Percentiles rank a stretch among this genome's conserved stretches.
Evolutionary conservation across 1,140 invertebrate species (phyloP).

Genomic region (Anoplophora glabripennis): DNA sequence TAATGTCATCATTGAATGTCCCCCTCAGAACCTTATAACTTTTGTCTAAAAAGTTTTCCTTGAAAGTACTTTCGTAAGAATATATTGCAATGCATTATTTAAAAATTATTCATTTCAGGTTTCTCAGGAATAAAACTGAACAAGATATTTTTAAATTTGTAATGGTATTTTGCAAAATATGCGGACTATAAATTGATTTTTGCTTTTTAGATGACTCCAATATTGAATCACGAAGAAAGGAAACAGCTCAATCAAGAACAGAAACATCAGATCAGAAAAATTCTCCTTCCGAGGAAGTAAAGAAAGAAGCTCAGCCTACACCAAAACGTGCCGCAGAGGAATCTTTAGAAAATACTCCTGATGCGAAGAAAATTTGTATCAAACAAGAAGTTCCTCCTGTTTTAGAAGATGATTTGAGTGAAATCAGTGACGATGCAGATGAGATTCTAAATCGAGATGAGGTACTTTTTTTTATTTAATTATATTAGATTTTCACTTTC

Average conservation of each 20-base stretch:
- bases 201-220: conserved; percentile 28
- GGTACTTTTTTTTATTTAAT: conserved; percentile 48
- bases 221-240: conserved; percentile 28
- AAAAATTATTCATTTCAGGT: too few species aligned
- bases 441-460: conserved; percentile 79
- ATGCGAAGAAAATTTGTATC: conserved; percentile 52
- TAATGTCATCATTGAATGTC: too few species aligned
- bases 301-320: conserved; percentile 3
- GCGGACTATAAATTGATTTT: conserved; percentile 4
- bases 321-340: conserved; percentile 46
- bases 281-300: neutral
- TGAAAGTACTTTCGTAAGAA: too few species aligned
- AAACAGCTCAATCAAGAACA: conserved; percentile 9
- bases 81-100: too few species aligned
- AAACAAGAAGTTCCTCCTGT: conserved; percentile 56
- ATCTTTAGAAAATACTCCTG: conserved; percentile 45
- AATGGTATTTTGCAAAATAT: too few species aligned
- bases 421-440: conserved; percentile 83
- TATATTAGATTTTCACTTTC: too few species aligned
- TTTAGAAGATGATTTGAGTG: conserved; percentile 73
- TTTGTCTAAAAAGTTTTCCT: too few species aligned
- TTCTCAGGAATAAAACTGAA: too few species aligned
- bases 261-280: conserved; percentile 13
- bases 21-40: too few species aligned
- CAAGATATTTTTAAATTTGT: too few species aligned